Conservation (phyloP, 2,888 invertebrate species). For the Amblyjoppa fuscipennis region DNA sequence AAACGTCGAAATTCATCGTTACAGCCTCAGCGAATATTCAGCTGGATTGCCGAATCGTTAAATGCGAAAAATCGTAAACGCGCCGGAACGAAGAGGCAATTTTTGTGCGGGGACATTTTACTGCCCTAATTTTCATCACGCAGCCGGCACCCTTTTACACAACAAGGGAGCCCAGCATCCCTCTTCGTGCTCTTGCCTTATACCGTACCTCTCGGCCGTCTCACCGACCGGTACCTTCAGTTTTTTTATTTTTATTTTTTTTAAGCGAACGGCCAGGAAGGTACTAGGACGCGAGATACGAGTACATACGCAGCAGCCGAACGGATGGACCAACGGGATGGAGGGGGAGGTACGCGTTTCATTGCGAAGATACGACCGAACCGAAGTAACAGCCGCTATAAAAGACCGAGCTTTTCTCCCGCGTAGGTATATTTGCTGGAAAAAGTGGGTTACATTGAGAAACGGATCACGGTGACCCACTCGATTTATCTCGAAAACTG, state of each 20-base stretch:
- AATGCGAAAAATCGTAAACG: conserved; percentile 35
- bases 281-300: background rate
- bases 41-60: conserved; percentile 42
- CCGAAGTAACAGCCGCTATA: conserved; percentile 53
- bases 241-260: conserved; percentile 1
- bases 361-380: conserved; percentile 50
- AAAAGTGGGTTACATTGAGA: too few relatives aligned
- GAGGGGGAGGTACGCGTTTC: conserved; percentile 22
- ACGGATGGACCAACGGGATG: conserved; percentile 14
- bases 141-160: conserved; percentile 1
- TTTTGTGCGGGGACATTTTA: conserved; percentile 2
- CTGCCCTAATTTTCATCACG: conserved; percentile 37
- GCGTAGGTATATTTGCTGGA: background rate
- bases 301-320: conserved; percentile 1
- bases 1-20: background rate
- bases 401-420: conserved; percentile 35
- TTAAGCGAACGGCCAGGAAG: background rate
- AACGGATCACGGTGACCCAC: too few relatives aligned
- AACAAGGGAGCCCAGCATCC: background rate
- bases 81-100: background rate
- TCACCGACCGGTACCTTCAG: background rate
- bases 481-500: too few relatives aligned
- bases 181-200: background rate
- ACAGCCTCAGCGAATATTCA: conserved; percentile 17
- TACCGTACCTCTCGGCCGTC: conserved; percentile 3